Conservation (phyloP, 1,140 invertebrate species). For the Sesamia nonagrioides region DNA sequence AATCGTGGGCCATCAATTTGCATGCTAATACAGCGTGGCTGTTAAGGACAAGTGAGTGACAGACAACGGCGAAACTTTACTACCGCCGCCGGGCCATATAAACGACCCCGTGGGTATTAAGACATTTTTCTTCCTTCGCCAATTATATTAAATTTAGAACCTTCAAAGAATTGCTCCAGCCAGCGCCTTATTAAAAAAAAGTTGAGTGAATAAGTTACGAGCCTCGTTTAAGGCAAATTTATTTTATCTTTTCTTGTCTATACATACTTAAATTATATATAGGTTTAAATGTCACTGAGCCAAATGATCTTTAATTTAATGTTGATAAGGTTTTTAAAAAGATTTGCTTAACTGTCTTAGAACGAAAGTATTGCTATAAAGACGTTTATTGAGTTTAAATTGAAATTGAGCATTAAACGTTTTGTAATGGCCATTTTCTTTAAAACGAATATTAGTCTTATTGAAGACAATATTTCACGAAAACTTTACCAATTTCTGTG, state of each 20-base stretch:
- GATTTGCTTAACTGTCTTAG: constrained; percentile 1
- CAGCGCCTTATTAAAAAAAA: constrained; percentile 57
- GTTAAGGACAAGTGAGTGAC: constrained; percentile 77
- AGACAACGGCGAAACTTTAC: constrained; percentile 72
- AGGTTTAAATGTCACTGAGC: neutral
- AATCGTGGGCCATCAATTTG: constrained; percentile 75
- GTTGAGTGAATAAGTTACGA: constrained; percentile 56
- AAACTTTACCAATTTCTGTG: neutral
- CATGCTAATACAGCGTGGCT: constrained; percentile 73
- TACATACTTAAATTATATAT: constrained; percentile 8
- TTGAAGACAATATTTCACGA: neutral
- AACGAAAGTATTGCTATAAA: neutral
- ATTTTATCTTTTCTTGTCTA: constrained; percentile 38
- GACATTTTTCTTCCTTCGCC: constrained; percentile 75
- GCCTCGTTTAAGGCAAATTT: constrained; percentile 28
- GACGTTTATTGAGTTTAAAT: neutral
- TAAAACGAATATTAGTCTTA: neutral
- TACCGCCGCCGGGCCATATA: constrained; percentile 64
- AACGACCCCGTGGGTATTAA: constrained; percentile 73
- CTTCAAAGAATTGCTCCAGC: constrained; percentile 61
- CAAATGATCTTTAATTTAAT: constrained; percentile 19
- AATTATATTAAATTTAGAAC: constrained; percentile 75
- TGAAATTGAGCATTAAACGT: neutral
- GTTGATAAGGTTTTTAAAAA: constrained; percentile 17
- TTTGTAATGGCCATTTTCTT: neutral